Evolutionary conservation across 1,140 invertebrate genomes (phyloP).

Genomic region (Microplitis demolitor): DNA sequence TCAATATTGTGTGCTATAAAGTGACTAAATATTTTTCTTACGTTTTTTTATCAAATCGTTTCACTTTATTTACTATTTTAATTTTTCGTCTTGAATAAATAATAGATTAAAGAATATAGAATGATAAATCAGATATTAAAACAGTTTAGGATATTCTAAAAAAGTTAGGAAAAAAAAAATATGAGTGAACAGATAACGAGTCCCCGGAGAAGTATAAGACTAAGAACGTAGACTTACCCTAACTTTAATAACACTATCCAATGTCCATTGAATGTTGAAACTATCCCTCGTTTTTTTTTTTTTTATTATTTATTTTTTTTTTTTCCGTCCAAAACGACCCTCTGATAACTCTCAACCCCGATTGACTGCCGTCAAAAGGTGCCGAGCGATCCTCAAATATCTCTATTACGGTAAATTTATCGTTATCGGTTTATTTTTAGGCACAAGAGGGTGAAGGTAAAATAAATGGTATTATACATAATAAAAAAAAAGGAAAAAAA

Average conservation of each 20-base stretch:
- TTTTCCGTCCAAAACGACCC: background rate
- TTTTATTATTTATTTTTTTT: too few relatives aligned
- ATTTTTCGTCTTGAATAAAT: background rate
- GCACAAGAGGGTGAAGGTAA: background rate
- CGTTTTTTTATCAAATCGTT: too few relatives aligned
- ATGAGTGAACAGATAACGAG: slow-evolving; percentile 25
- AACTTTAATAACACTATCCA: background rate
- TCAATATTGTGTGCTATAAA: background rate
- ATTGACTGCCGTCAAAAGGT: background rate
- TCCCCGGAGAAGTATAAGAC: background rate
- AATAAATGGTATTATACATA: too few relatives aligned
- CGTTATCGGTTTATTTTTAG: background rate
- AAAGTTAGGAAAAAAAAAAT: slow-evolving; percentile 18
- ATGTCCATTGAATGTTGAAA: slow-evolving; percentile 19
- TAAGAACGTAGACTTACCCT: background rate
- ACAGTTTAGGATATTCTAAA: too few relatives aligned
- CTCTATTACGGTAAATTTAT: background rate
- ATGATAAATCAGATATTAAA: background rate
- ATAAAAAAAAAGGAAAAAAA: background rate
- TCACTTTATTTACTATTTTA: too few relatives aligned
- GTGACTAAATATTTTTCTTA: too few relatives aligned
- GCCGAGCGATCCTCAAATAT: background rate
- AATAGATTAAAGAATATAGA: background rate
- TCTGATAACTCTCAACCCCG: background rate
- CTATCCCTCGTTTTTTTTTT: background rate